Conservation (phyloP, 2,113 vertebrate genomes). For the Arothron firmamentum region DNA sequence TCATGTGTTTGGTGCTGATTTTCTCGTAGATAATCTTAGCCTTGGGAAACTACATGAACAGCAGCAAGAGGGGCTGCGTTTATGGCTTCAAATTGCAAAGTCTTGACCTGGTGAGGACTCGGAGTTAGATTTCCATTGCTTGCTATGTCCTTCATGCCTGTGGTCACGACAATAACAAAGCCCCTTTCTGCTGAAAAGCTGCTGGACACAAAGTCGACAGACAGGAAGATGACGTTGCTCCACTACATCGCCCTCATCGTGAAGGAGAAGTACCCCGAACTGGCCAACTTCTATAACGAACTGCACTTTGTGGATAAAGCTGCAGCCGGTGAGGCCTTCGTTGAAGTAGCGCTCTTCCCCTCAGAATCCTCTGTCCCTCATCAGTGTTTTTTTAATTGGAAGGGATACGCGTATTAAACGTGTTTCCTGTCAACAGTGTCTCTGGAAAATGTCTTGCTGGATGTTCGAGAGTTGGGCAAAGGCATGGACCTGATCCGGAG, state of each 20-base stretch:
- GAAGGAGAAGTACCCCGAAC: conserved; percentile 90
- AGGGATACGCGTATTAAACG: not conserved
- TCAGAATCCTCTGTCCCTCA: not conserved
- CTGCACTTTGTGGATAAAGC: conserved; percentile 96
- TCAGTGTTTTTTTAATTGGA: no score
- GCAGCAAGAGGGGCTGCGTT: conserved; percentile 92
- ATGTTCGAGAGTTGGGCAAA: conserved; percentile 91
- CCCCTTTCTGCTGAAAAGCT: conserved; percentile 71
- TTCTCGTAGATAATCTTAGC: conserved; percentile 87
- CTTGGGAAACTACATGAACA: conserved; percentile 98
- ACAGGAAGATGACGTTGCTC: conserved; percentile 92
- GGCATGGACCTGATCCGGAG: conserved; percentile 92
- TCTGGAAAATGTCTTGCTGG: conserved; percentile 92
- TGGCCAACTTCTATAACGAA: conserved; percentile 90
- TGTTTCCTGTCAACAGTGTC: conserved; percentile 77
- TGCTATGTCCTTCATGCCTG: not conserved
- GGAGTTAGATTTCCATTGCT: not conserved
- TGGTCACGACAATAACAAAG: not conserved
- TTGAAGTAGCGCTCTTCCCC: not conserved
- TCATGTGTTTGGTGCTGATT: conserved; percentile 6
- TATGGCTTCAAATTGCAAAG: conserved; percentile 95
- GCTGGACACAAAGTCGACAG: conserved; percentile 96
- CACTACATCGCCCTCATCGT: conserved; percentile 93
- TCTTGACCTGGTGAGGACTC: conserved; percentile 77
- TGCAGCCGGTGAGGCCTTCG: conserved; percentile 83